Percentiles rank a stretch among this genome's conserved stretches.
Conservation (phyloP, 1,140 invertebrate species). For the Drosophila sproati region DNA sequence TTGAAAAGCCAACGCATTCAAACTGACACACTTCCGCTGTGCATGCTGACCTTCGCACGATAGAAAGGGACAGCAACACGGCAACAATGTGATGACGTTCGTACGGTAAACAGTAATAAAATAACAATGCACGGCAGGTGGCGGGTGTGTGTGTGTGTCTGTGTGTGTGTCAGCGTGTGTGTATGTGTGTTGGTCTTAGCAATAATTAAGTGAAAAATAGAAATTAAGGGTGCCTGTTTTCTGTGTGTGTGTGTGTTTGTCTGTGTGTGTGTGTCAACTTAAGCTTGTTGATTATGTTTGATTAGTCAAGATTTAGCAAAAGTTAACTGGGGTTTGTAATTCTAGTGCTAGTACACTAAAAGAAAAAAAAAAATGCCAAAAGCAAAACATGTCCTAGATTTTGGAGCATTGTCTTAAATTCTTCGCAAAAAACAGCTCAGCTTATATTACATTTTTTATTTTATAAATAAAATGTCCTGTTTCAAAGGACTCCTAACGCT, state of each 20-base stretch:
- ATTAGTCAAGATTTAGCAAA: slow-evolving; percentile 70
- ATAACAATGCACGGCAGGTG: slow-evolving; percentile 65
- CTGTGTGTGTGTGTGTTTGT: slow-evolving; percentile 24
- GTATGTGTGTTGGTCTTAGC: slow-evolving; percentile 56
- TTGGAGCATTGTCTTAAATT: too few species aligned
- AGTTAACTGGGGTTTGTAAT: slow-evolving; percentile 27
- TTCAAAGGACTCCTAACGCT: too few species aligned
- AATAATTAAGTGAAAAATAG: slow-evolving; percentile 78
- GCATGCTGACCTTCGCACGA: not conserved
- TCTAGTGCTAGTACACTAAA: slow-evolving; percentile 18
- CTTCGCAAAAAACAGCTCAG: too few species aligned
- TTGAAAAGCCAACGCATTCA: slow-evolving; percentile 41
- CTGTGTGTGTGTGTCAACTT: slow-evolving; percentile 48
- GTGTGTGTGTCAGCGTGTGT: slow-evolving; percentile 9
- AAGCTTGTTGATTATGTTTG: slow-evolving; percentile 79
- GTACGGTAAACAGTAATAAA: slow-evolving; percentile 76
- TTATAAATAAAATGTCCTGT: too few species aligned
- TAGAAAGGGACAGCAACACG: slow-evolving; percentile 37
- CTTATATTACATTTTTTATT: too few species aligned
- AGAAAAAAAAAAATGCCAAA: not conserved
- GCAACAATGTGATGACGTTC: slow-evolving; percentile 32
- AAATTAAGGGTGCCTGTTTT: slow-evolving; percentile 53
- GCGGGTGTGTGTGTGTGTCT: slow-evolving; percentile 13
- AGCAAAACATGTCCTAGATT: not conserved
- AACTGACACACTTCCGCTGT: slow-evolving; percentile 74